Evolutionary conservation across 2,888 invertebrate species (phyloP).

Genomic region (Dascillus cervinus): DNA sequence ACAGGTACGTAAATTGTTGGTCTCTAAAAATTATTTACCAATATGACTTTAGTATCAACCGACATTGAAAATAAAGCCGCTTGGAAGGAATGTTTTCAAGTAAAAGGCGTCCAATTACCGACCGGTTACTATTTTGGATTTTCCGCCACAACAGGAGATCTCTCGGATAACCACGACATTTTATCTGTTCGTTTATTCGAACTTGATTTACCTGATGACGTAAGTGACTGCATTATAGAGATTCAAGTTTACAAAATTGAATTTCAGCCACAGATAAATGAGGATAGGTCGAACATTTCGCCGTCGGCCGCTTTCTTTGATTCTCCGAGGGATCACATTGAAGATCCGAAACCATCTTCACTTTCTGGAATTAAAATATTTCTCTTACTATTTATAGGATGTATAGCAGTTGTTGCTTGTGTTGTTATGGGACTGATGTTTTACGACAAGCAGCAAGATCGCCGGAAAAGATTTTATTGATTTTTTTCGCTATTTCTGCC

Average conservation of each 20-base stretch:
- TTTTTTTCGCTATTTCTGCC: conserved; percentile 1
- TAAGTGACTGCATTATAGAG: conserved; percentile 32
- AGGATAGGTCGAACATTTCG: conserved; percentile 74
- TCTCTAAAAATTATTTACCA: too few species aligned
- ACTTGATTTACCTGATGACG: conserved; percentile 68
- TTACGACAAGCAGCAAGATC: conserved; percentile 87
- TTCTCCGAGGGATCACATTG: conserved; percentile 83
- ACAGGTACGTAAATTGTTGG: conserved; percentile 50
- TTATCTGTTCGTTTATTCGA: conserved; percentile 88
- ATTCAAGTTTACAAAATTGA: conserved; percentile 5
- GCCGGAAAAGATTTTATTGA: conserved; percentile 78
- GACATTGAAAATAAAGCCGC: conserved; percentile 87
- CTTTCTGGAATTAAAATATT: conserved; percentile 89
- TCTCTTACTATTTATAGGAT: conserved; percentile 74
- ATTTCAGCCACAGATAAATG: conserved; percentile 52
- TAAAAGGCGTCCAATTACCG: conserved; percentile 83
- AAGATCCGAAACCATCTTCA: conserved; percentile 77
- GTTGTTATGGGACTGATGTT: conserved; percentile 86
- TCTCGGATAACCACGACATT: conserved; percentile 95
- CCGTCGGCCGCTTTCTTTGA: conserved; percentile 88
- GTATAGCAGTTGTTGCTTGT: conserved; percentile 74
- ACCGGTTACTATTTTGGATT: conserved; percentile 93
- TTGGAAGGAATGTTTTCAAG: conserved; percentile 91
- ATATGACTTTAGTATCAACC: conserved; percentile 63
- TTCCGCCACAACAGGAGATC: conserved; percentile 93